Base-by-base conservation (phyloP, 2,888 invertebrate genomes). In the Sphecodes monilicornis region DNA sequence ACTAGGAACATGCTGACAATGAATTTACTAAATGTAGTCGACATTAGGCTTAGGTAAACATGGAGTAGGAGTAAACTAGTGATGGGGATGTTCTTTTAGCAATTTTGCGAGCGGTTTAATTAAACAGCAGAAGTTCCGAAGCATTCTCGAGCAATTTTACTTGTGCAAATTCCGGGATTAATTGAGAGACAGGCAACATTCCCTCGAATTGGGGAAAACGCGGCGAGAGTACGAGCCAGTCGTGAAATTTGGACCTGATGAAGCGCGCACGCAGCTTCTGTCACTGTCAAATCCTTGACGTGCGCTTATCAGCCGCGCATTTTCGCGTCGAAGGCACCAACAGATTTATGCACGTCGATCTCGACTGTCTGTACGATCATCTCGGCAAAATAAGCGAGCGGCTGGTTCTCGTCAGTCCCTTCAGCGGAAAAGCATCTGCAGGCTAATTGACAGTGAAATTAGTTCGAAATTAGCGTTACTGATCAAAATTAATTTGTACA, bases 261-360 rank as follows among this genome's bases (percentile, higher is more conserved):
- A 36, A 22, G 54, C 29, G 18, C 66, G 72, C 43, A 57, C 46
- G 68, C 43, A 82, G 32, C 26, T 85, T 83, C 83, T 80, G 84
- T 86, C 84, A 80, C 76, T 84, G 85, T 86, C 85, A 80, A 78
- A 64, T 76, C 75, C 73, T 75, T 78, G 80, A 84, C 77, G 50
- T 60, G 84, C 68, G 80, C 85, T 84, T 86, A 84, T 86, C 85
- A 78, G 77, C 72, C 77, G 72, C 13, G 85, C 80, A 86, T 84
- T 86, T 84, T 72, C 75, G 68, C 78, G 80, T 84, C 84, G 75
- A 80, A 72, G 66, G 57, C 60, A 36, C 78, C 41, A 72, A 68
- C 57, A 68, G 69, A 78, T 72, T 77, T 66, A 29, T 43, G 50
- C 22, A 66, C 60, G 75, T 72, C 72, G 70, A 76, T 75, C 18